Evolutionary conservation across 2,113 vertebrate genomes (phyloP).

Genomic region (Apodemus speciosus): DNA sequence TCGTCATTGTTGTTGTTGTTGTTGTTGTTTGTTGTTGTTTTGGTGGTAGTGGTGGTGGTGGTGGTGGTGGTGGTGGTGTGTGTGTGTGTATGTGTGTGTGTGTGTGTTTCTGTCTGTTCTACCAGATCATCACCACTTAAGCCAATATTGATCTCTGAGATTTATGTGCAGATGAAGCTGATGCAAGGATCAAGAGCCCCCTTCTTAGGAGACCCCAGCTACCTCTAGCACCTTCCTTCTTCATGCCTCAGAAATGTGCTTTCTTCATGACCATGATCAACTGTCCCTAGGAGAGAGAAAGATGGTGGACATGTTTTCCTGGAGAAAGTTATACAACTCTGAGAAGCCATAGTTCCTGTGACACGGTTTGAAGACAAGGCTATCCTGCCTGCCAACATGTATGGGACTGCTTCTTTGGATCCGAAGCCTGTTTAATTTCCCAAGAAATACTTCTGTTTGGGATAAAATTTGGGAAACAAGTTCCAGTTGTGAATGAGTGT

Average conservation of each 20-base stretch:
- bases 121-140: constrained; percentile 32
- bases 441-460: background rate
- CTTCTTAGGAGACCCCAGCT: background rate
- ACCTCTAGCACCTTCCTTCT: constrained; percentile 47
- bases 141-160: background rate
- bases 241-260: constrained; percentile 13
- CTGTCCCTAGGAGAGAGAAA: constrained; percentile 33
- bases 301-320: background rate
- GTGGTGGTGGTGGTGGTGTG: too few species aligned
- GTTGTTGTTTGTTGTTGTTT: too few species aligned
- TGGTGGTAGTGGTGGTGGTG: too few species aligned
- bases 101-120: constrained; percentile 20
- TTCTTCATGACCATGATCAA: background rate
- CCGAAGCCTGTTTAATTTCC: constrained; percentile 16
- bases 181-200: background rate
- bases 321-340: background rate
- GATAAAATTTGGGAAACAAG: background rate
- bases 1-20: too few species aligned
- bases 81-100: too few species aligned
- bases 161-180: background rate
- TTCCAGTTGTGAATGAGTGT: background rate
- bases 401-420: background rate
- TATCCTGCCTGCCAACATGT: background rate
- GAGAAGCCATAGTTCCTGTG: background rate
- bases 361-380: background rate